Conservation (phyloP, 2,797 vertebrate genomes). For the Nyctibius grandis region DNA sequence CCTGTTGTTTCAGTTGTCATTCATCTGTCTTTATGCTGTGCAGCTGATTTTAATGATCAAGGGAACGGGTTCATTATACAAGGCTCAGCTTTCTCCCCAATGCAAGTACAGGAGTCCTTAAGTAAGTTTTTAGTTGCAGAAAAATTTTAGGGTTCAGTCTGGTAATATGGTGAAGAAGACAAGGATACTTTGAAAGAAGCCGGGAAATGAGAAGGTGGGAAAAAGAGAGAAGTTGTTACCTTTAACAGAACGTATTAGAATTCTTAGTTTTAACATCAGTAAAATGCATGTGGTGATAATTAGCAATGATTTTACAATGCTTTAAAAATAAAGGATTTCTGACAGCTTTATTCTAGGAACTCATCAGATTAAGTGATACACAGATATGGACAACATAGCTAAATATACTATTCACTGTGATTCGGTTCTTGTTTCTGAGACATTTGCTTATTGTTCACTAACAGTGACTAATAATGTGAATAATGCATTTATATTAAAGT, state of each 20-base stretch:
- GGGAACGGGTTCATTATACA: neutral
- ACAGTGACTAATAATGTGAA: neutral
- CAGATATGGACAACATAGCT: neutral
- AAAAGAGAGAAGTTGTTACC: neutral
- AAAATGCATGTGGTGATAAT: neutral
- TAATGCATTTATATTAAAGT: neutral
- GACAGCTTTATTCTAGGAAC: neutral
- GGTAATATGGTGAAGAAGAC: neutral
- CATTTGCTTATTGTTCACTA: neutral
- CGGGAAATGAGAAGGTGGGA: neutral
- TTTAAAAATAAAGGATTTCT: neutral
- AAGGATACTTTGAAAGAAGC: neutral
- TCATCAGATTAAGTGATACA: neutral
- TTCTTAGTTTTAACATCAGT: neutral
- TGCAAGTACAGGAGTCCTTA: neutral
- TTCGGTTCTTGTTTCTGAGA: neutral
- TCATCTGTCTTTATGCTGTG: neutral
- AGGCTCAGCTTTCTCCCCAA: neutral
- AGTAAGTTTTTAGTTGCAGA: neutral
- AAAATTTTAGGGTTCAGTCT: neutral
- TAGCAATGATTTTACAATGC: neutral
- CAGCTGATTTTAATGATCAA: neutral
- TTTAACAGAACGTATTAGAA: neutral
- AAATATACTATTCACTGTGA: neutral
- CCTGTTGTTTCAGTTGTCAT: neutral